Conservation (phyloP, 2,888 invertebrate genomes). For the Ornithoptera priamus region DNA sequence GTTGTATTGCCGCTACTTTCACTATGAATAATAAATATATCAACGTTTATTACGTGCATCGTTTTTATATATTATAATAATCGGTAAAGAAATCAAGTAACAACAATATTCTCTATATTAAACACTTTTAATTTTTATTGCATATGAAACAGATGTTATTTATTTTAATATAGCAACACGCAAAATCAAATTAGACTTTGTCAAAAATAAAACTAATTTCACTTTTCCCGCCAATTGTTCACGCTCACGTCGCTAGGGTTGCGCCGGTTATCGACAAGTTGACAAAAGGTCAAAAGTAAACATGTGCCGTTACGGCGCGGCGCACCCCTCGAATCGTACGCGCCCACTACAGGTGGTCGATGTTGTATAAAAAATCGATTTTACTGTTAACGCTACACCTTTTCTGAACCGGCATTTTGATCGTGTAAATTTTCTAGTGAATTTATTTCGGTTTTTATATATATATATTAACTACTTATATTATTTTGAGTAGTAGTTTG, state of each 20-base stretch:
- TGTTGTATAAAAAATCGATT: constrained; percentile 26
- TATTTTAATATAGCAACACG: background rate
- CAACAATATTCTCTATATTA: too few species aligned
- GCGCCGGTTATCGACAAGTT: constrained; percentile 29
- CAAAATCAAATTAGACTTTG: background rate
- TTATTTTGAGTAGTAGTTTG: too few species aligned
- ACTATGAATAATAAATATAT: too few species aligned
- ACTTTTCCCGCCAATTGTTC: constrained; percentile 23
- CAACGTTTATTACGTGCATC: too few species aligned
- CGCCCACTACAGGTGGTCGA: constrained; percentile 27
- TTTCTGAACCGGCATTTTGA: constrained; percentile 10
- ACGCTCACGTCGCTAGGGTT: constrained; percentile 26
- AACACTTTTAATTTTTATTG: too few species aligned
- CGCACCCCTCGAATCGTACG: constrained; percentile 20
- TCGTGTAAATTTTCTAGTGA: background rate
- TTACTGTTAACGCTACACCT: constrained; percentile 23
- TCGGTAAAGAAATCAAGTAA: too few species aligned
- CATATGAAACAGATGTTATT: background rate
- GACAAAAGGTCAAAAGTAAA: constrained; percentile 28
- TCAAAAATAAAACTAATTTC: constrained; percentile 9
- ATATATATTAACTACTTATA: too few species aligned
- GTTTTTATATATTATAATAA: too few species aligned
- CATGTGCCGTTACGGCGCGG: constrained; percentile 17
- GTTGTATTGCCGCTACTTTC: too few species aligned
- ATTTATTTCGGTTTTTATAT: too few species aligned